These are phyloP conservation scores for Amia ocellicauda DNA, from an alignment of 2,113 vertebrate species.

Conservation along the genomic window DNA sequence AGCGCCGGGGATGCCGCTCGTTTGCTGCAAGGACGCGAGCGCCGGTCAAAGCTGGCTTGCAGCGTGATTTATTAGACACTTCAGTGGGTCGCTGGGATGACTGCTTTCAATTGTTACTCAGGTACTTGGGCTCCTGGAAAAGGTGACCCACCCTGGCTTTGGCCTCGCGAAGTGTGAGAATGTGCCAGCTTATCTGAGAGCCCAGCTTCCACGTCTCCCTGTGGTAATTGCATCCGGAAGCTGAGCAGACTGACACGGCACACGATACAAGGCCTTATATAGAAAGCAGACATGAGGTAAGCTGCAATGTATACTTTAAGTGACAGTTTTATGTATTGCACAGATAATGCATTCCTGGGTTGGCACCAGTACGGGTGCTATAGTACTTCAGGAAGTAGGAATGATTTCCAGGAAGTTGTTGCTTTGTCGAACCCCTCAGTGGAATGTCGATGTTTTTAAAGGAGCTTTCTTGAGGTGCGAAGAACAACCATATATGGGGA, in stretches of 20 bases:
- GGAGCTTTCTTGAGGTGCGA: slow-evolving; percentile 11
- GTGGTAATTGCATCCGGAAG: slow-evolving; percentile 31
- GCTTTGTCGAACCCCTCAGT: slow-evolving; percentile 33
- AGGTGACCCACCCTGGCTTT: slow-evolving; percentile 33
- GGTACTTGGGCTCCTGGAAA: slow-evolving; percentile 23
- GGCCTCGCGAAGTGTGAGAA: slow-evolving; percentile 43
- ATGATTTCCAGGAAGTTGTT: slow-evolving; percentile 63
- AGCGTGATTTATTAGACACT: slow-evolving; percentile 30
- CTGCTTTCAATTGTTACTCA: slow-evolving; percentile 38
- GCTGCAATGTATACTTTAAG: slow-evolving; percentile 25
- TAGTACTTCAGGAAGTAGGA: slow-evolving; percentile 44
- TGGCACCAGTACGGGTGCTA: slow-evolving; percentile 25
- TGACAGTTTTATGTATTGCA: slow-evolving; percentile 35
- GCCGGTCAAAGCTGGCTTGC: slow-evolving; percentile 19
- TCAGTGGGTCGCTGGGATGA: slow-evolving; percentile 37
- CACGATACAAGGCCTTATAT: slow-evolving; percentile 31
- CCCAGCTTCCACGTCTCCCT: slow-evolving; percentile 25
- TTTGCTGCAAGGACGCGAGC: not conserved
- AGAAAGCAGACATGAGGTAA: slow-evolving; percentile 28
- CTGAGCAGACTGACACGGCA: not conserved
- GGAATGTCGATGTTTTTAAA: slow-evolving; percentile 26
- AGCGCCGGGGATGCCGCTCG: no score
- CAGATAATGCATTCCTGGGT: slow-evolving; percentile 7
- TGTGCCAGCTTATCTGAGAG: slow-evolving; percentile 45
- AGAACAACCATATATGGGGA: no score